These are phyloP conservation scores for Oreortyx pictus DNA, from an alignment of 2,797 vertebrate genomes.

Conservation along the genomic window DNA sequence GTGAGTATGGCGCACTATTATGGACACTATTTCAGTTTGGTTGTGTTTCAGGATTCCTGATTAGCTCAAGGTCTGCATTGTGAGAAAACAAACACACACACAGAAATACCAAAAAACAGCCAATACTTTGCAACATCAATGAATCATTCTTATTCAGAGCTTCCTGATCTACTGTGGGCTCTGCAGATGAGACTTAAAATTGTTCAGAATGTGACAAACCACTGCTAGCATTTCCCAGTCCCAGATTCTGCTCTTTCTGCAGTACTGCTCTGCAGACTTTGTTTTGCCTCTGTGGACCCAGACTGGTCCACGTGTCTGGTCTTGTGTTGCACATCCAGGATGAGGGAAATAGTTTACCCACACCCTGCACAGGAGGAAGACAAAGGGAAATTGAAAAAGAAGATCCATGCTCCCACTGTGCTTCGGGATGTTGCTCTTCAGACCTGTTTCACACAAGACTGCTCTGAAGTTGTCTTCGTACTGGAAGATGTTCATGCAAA, in stretches of 20 bases:
- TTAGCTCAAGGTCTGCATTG: not conserved
- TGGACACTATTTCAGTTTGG: fast-evolving
- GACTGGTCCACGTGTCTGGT: not conserved
- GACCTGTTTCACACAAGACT: not conserved
- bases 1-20: not conserved
- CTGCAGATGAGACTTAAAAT: not conserved
- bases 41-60: not conserved
- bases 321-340: not conserved
- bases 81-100: not conserved
- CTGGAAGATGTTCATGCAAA: not conserved
- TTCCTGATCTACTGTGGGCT: not conserved
- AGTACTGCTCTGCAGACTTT: not conserved
- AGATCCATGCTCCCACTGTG: not conserved
- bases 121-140: not conserved
- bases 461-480: not conserved
- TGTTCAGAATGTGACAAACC: not conserved
- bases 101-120: fast-evolving
- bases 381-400: not conserved
- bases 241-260: not conserved
- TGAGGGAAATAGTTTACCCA: not conserved
- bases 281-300: not conserved
- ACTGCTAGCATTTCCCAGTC: not conserved
- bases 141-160: not conserved
- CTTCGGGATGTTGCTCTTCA: not conserved
- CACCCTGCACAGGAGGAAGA: not conserved